Percentiles rank a stretch among this genome's conserved stretches.
These are phyloP conservation scores for Nothoprocta perdicaria DNA, from an alignment of 2,113 vertebrate species.

Conservation along the genomic window DNA sequence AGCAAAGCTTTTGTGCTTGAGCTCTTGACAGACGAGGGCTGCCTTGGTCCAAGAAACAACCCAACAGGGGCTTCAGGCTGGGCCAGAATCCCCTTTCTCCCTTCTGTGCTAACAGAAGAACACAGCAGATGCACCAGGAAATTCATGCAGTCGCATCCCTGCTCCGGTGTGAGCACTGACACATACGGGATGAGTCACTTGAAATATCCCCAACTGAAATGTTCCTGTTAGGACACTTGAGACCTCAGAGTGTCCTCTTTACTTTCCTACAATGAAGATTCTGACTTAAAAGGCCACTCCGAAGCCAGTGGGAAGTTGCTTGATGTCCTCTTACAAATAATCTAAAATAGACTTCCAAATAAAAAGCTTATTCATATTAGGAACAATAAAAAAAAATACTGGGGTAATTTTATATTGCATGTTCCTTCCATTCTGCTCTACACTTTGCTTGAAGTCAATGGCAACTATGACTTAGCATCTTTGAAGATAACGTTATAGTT, in stretches of 20 bases:
- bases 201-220: neutral
- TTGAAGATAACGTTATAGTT: neutral
- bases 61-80: conserved; percentile 11
- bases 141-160: neutral
- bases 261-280: neutral
- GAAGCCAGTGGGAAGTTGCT: neutral
- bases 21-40: neutral
- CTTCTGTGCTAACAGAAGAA: neutral
- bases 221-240: conserved; percentile 18
- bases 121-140: conserved; percentile 44
- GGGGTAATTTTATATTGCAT: neutral
- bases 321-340: neutral
- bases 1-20: neutral
- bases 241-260: neutral
- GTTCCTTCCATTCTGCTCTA: neutral
- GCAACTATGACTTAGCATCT: neutral
- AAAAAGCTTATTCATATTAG: neutral
- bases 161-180: neutral
- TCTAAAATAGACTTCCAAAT: neutral
- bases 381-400: neutral
- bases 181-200: neutral
- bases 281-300: neutral
- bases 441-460: neutral
- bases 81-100: conserved; percentile 34
- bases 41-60: neutral